phyloP scores from a whole-genome alignment of 2,888 invertebrate genomes.

The Coleophora flavipennella region DNA sequence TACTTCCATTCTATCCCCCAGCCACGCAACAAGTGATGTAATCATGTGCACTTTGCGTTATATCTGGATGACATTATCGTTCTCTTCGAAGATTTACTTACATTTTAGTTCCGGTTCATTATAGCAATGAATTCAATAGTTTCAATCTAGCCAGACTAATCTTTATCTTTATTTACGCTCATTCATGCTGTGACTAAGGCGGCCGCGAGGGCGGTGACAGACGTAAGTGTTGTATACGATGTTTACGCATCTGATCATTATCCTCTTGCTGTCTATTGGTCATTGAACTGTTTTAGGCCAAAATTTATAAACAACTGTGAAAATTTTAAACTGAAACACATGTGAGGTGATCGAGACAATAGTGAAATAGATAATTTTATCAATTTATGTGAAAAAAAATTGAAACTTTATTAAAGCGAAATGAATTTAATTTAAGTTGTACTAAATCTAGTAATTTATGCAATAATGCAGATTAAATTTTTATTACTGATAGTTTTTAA shows the following conservation, averaged over 20 bases:
- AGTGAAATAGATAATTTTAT: neutral
- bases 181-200: neutral
- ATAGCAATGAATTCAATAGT: too few species aligned
- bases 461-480: neutral
- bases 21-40: slow-evolving; percentile 40
- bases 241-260: slow-evolving; percentile 2
- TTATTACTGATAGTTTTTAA: neutral
- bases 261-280: neutral
- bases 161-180: too few species aligned
- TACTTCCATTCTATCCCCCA: slow-evolving; percentile 19
- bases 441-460: neutral
- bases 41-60: slow-evolving; percentile 13
- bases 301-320: neutral
- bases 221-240: neutral
- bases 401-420: neutral
- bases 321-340: neutral
- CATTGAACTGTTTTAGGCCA: neutral
- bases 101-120: too few species aligned
- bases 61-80: too few species aligned
- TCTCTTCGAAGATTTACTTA: too few species aligned
- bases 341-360: too few species aligned
- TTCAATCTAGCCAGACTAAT: too few species aligned
- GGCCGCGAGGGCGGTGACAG: neutral
- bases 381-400: neutral
- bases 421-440: neutral